These are phyloP conservation scores for Aratinga solstitialis DNA, from an alignment of 2,797 vertebrate genomes.

Conservation along the genomic window DNA sequence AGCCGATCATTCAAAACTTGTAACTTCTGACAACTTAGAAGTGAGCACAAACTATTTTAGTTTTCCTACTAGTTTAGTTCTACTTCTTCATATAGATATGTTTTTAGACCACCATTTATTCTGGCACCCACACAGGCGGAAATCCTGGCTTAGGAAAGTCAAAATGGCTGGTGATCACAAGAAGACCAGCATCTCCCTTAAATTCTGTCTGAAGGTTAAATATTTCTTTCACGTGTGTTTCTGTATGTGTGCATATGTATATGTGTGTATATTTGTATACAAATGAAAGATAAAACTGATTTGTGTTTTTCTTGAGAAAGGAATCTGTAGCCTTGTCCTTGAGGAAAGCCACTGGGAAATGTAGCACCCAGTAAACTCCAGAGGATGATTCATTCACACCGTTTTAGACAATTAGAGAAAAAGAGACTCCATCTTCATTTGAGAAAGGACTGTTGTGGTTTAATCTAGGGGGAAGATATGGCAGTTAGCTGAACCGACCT, in stretches of 20 bases:
- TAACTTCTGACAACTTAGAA: background rate
- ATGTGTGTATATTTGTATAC: background rate
- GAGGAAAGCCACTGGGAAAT: background rate
- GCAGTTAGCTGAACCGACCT: background rate
- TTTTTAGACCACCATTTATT: background rate
- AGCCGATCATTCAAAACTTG: background rate
- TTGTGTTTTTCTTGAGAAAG: background rate
- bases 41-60: background rate
- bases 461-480: fast-evolving
- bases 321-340: background rate
- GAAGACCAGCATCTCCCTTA: background rate
- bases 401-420: background rate
- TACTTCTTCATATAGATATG: background rate
- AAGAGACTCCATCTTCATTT: background rate
- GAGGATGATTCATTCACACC: background rate
- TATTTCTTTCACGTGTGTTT: background rate
- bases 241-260: background rate
- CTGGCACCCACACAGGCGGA: background rate
- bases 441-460: background rate
- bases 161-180: background rate
- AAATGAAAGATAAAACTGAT: background rate
- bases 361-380: background rate
- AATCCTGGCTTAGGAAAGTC: background rate
- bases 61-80: background rate
- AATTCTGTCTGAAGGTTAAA: background rate